Evolutionary conservation across 1,140 invertebrate species (phyloP), one percentile per base, ranked within the genome.

Genomic region (Augochlora pura): DNA sequence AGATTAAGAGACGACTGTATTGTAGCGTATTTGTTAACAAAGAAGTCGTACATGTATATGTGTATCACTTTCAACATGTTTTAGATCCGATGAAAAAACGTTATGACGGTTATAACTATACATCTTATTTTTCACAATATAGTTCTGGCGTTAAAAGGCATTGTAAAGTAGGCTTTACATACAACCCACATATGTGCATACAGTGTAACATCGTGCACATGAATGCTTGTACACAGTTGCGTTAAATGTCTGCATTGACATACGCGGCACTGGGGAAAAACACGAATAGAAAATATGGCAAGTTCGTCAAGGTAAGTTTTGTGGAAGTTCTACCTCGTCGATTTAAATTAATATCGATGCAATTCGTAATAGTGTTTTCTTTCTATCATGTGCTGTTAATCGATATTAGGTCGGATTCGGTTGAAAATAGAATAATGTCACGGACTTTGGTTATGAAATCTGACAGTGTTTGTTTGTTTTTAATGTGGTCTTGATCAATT

Each of bases 261-360:
- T 81, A 81, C 39, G 62, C 75, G 67, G 60, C 67, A 71, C 62
- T 72, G 54, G 68, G 23, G 57, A 74, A 63, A 69, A 42, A 80
- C 64, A 68, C 78, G 46, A 80, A 80, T 80, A 46, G 32, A 81
- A 88, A 85, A 80, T 84, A 89, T 89, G 88, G 88, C 88, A 65
- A 89, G 87, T 86, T 88, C 86, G 66, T 89, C 88, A 80, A 88
- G 88, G 88, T 89, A 77, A 86, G 81, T 84, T 80, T 77, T 69
- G 60, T n/a, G 8, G n/a, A 65, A 54, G 32, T 75, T 63, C 63
- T 23, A 2, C 38, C 9, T 4, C 39, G 52, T 4, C 54, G 52
- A 65, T 73, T 62, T 64, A 16, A 1, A 54, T 5, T 12, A 23
- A 23, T 10, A 23, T 18, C 8, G n/a, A 23, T 57, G 27, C 6